Conservation (phyloP, 2,888 invertebrate genomes). For the Dasypogon diadema region DNA sequence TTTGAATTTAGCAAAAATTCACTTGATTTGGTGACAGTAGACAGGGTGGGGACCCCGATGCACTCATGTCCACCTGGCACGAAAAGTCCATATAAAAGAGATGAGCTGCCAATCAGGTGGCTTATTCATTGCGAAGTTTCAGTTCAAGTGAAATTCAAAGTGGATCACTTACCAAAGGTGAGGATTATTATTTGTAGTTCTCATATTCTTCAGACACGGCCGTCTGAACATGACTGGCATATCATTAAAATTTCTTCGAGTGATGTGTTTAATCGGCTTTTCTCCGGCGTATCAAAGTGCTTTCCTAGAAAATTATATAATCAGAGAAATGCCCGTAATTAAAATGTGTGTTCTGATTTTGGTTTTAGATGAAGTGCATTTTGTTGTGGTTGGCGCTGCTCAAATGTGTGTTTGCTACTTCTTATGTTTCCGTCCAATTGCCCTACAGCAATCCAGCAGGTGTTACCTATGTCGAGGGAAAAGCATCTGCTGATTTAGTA, state of each 20-base stretch:
- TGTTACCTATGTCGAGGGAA: constrained; percentile 69
- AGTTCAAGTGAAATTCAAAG: constrained; percentile 43
- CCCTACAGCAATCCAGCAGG: constrained; percentile 69
- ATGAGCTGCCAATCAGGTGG: constrained; percentile 29
- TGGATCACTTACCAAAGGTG: constrained; percentile 34
- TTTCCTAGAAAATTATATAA: neutral
- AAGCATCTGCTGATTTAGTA: constrained; percentile 62
- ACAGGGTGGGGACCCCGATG: constrained; percentile 35
- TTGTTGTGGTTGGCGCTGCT: constrained; percentile 29
- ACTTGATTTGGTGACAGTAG: constrained; percentile 32
- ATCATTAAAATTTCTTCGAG: neutral
- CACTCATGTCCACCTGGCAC: constrained; percentile 2
- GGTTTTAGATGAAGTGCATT: constrained; percentile 41
- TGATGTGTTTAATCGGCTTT: neutral
- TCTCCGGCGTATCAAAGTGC: neutral
- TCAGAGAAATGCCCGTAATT: no score
- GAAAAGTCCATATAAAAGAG: constrained; percentile 48
- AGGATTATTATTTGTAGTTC: constrained; percentile 19
- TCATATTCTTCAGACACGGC: neutral
- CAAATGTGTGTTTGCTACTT: neutral
- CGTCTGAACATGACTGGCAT: constrained; percentile 22
- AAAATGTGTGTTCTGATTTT: neutral
- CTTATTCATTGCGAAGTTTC: constrained; percentile 39
- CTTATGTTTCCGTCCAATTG: constrained; percentile 1
- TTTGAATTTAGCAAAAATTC: constrained; percentile 42